Conservation (phyloP, 1,140 invertebrate genomes). For the Tetranychus cinnabarinus region DNA sequence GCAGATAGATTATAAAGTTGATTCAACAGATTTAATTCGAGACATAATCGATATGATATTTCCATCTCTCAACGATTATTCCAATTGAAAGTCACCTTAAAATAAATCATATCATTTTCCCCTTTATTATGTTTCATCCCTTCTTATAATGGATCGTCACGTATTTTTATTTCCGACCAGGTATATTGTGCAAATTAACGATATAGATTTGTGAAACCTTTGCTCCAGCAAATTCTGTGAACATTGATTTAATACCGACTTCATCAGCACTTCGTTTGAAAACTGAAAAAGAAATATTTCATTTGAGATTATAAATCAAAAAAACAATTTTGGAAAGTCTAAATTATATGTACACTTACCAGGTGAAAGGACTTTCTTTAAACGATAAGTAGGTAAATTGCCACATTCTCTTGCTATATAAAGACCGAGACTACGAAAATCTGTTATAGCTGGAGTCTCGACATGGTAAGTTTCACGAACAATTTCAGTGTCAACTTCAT, state of each 20-base stretch:
- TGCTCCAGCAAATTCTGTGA: conserved; percentile 47
- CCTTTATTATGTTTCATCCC: no score
- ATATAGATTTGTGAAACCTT: conserved; percentile 44
- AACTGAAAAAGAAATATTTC: conserved; percentile 28
- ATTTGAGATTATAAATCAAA: background rate
- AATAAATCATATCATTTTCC: no score
- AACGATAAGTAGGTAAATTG: conserved; percentile 40
- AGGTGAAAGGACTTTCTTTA: conserved; percentile 35
- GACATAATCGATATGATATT: background rate
- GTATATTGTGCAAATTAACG: conserved; percentile 32
- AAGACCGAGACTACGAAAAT: conserved; percentile 35
- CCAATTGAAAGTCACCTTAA: no score
- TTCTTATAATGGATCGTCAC: no score
- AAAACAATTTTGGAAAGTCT: background rate
- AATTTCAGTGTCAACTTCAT: conserved; percentile 51
- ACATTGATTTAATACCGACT: conserved; percentile 24
- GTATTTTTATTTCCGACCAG: background rate
- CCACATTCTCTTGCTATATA: conserved; percentile 45
- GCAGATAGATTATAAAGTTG: no score
- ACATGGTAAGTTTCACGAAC: conserved; percentile 52
- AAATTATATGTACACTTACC: conserved; percentile 18
- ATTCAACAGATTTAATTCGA: no score
- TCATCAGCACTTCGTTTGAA: conserved; percentile 38
- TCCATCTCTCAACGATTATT: no score
- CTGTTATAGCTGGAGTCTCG: conserved; percentile 39